A percentile compares a stretch with the other conserved stretches of the same genome.
These are phyloP conservation scores for Norana najaformis DNA, from an alignment of 2,888 invertebrate genomes.

Conservation along the genomic window DNA sequence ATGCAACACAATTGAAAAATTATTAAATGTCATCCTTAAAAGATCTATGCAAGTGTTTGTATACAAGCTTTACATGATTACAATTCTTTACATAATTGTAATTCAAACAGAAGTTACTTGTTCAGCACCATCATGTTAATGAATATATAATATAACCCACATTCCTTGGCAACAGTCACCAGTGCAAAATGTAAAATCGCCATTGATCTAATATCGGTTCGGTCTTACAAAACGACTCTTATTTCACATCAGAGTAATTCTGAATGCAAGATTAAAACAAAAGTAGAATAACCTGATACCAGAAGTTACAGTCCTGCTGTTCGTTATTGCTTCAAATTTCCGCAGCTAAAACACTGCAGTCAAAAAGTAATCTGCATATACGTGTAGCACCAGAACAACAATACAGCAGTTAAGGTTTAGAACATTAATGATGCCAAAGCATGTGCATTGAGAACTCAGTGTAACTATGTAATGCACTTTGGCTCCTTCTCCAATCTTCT, in stretches of 20 bases:
- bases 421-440: neutral
- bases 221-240: neutral
- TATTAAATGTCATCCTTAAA: neutral
- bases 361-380: neutral
- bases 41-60: slow-evolving; percentile 13
- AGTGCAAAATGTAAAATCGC: too few relatives aligned
- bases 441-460: neutral
- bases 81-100: neutral
- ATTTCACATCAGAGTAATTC: neutral
- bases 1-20: neutral
- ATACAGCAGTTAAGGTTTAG: neutral
- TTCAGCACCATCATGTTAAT: neutral
- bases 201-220: neutral
- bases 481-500: neutral
- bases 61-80: neutral
- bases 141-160: too few relatives aligned
- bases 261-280: neutral
- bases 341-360: neutral
- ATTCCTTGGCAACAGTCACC: too few relatives aligned
- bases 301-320: neutral
- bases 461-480: too few relatives aligned
- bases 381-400: neutral
- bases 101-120: neutral
- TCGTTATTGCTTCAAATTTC: neutral
- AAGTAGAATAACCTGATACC: neutral